Percentiles rank a stretch among this genome's conserved stretches.
Conservation (phyloP, 2,797 vertebrate species). For the Sphenopsis melanotis region DNA sequence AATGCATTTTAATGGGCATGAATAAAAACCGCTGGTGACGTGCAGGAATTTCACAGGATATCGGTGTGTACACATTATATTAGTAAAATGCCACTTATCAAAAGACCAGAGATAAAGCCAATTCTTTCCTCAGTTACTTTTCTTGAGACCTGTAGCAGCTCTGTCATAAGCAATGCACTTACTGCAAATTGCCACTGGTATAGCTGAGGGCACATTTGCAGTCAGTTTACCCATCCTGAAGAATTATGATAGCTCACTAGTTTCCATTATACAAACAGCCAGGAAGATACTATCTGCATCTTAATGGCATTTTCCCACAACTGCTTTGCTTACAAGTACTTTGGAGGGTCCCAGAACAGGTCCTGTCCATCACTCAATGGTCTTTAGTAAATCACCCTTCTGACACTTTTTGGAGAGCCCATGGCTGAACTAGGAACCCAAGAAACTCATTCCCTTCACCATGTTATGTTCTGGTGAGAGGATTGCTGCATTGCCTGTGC, state of each 20-base stretch:
- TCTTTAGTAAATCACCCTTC: background rate
- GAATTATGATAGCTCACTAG: conserved; percentile 38
- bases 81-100: conserved; percentile 53
- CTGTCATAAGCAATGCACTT: background rate
- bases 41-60: conserved; percentile 64
- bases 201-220: background rate
- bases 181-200: background rate
- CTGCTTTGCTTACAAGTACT: conserved; percentile 39
- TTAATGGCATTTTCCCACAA: conserved; percentile 49
- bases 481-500: background rate
- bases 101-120: conserved; percentile 56
- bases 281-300: conserved; percentile 53
- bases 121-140: conserved; percentile 32
- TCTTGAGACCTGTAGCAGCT: background rate
- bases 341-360: background rate
- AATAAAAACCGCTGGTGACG: conserved; percentile 52
- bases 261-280: conserved; percentile 16
- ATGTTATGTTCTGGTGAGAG: background rate
- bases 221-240: background rate
- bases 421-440: background rate
- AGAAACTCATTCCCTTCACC: background rate
- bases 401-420: background rate
- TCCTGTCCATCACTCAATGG: background rate
- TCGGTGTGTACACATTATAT: conserved; percentile 56
- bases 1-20: conserved; percentile 62